A percentile compares a stretch with the other conserved stretches of the same genome.
These are phyloP conservation scores for Graptemys geographica DNA, from an alignment of 2,797 vertebrate species.

Conservation along the genomic window DNA sequence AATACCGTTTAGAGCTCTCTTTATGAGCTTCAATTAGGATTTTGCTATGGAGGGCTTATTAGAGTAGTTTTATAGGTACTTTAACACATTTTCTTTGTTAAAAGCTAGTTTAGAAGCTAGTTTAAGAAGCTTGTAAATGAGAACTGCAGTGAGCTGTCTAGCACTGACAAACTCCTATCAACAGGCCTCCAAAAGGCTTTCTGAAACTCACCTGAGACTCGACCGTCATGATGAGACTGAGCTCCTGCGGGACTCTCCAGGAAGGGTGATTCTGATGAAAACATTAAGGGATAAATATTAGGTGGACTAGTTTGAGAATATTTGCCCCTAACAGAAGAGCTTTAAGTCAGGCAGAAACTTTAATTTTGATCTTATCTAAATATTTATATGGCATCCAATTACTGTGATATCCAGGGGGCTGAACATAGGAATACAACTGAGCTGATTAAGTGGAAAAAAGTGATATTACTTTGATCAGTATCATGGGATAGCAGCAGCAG, in stretches of 20 bases:
- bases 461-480: background rate
- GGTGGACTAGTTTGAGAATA: background rate
- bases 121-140: slow-evolving; percentile 80
- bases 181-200: slow-evolving; percentile 54
- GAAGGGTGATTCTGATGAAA: background rate
- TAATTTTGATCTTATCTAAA: background rate
- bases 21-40: slow-evolving; percentile 78
- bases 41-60: slow-evolving; percentile 79
- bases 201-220: background rate
- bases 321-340: background rate
- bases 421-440: background rate
- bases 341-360: background rate
- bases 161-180: slow-evolving; percentile 56
- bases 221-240: background rate
- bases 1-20: slow-evolving; percentile 74
- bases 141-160: slow-evolving; percentile 68
- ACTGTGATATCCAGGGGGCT: background rate
- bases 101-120: slow-evolving; percentile 80
- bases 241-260: background rate
- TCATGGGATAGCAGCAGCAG: background rate
- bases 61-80: slow-evolving; percentile 79
- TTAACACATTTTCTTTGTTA: slow-evolving; percentile 82
- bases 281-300: background rate
- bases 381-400: background rate
- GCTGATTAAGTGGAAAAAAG: background rate